These are phyloP conservation scores for Vireo griseus DNA, from an alignment of 2,797 vertebrate genomes.

Conservation along the genomic window DNA sequence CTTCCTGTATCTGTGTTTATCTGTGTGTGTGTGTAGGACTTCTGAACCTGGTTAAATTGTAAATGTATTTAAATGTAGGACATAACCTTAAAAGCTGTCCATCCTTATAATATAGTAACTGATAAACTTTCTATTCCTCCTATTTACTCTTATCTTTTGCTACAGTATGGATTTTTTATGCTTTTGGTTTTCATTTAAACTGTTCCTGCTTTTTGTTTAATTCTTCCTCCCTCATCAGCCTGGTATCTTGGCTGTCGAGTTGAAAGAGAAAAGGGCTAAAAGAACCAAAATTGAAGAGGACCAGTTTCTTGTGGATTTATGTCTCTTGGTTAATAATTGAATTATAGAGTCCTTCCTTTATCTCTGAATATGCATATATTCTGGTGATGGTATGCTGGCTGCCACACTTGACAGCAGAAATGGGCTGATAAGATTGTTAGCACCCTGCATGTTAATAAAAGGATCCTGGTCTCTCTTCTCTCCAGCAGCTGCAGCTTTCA, in stretches of 20 bases:
- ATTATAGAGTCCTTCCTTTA: constrained; percentile 36
- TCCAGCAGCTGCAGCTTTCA: neutral
- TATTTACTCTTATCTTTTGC: neutral
- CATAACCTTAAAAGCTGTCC: neutral
- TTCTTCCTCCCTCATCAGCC: neutral
- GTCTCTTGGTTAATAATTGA: constrained; percentile 36
- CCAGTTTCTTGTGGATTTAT: neutral
- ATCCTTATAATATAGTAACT: neutral
- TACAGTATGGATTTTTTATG: neutral
- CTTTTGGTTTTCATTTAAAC: neutral
- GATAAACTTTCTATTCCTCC: neutral
- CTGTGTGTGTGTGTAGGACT: neutral
- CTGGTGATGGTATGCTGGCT: constrained; percentile 7
- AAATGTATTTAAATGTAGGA: neutral
- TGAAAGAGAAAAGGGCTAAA: neutral
- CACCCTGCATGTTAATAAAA: constrained; percentile 12
- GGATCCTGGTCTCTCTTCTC: neutral
- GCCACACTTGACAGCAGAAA: constrained; percentile 34
- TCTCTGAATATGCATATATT: constrained; percentile 16
- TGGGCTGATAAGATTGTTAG: constrained; percentile 36
- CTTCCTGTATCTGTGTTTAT: neutral
- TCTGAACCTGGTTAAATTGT: neutral
- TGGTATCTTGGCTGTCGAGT: neutral
- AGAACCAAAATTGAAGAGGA: neutral
- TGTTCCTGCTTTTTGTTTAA: neutral